Conservation (phyloP, 2,113 vertebrate genomes). For the Vanacampus margaritifer region DNA sequence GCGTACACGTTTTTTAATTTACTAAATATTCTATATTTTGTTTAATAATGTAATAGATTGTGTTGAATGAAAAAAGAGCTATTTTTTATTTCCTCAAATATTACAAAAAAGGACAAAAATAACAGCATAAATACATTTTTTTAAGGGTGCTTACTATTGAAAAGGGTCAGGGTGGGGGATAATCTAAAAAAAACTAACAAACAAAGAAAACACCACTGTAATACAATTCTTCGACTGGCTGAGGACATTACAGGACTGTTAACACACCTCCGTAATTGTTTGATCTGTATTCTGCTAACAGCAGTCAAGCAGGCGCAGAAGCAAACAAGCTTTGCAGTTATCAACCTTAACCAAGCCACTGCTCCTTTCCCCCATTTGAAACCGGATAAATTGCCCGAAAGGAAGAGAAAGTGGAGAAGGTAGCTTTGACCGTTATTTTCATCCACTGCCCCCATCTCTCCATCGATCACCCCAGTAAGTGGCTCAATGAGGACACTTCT, state of each 20-base stretch:
- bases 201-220: no score
- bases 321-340: constrained; percentile 23
- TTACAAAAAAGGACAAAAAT: no score
- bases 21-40: no score
- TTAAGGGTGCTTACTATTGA: no score
- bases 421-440: constrained; percentile 28
- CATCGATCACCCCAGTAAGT: constrained; percentile 41
- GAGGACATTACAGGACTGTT: constrained; percentile 31
- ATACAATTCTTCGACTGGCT: background rate
- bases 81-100: no score
- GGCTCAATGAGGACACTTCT: constrained; percentile 42
- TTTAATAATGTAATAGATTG: no score
- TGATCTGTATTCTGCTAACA: constrained; percentile 22
- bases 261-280: constrained; percentile 24
- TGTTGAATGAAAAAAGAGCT: no score
- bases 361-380: constrained; percentile 23
- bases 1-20: no score
- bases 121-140: no score
- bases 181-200: no score
- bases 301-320: constrained; percentile 6
- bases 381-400: constrained; percentile 22
- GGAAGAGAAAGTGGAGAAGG: background rate
- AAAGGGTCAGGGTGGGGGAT: no score
- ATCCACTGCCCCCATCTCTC: constrained; percentile 24
- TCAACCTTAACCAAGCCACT: constrained; percentile 14